phyloP scores from a whole-genome alignment of 1,140 invertebrate species.

The Cherax destructor region DNA sequence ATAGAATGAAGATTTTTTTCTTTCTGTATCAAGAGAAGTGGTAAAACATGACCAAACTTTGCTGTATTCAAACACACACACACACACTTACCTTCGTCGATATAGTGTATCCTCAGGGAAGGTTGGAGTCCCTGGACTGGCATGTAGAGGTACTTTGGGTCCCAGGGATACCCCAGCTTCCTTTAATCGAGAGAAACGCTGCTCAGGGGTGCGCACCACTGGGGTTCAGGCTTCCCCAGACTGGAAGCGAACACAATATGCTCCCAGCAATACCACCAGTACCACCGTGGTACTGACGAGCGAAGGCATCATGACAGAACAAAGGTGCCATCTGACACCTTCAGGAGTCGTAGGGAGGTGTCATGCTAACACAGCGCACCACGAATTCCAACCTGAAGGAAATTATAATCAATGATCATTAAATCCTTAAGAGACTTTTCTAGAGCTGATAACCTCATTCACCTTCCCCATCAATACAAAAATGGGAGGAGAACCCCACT shows the following conservation, averaged over 20 bases:
- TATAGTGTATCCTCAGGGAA: slow-evolving; percentile 44
- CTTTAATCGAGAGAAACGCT: slow-evolving; percentile 15
- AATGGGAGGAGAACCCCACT: no score
- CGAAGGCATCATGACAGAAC: neutral
- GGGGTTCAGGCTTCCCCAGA: neutral
- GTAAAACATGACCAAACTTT: no score
- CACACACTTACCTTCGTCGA: slow-evolving; percentile 37
- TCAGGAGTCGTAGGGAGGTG: neutral
- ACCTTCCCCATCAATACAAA: no score
- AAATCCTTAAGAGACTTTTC: neutral
- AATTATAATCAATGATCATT: neutral
- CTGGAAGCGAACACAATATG: neutral
- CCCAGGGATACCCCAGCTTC: slow-evolving; percentile 48
- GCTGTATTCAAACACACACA: no score
- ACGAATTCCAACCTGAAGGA: neutral
- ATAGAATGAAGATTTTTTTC: no score
- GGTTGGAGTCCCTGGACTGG: neutral
- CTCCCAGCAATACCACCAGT: neutral
- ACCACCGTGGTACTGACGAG: neutral
- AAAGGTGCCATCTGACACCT: neutral
- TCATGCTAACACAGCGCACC: neutral
- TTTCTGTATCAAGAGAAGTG: no score
- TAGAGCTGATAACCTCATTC: no score
- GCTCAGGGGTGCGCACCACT: slow-evolving; percentile 36
- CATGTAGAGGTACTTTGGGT: slow-evolving; percentile 27